A percentile compares a stretch with the other conserved stretches of the same genome.
Conservation (phyloP, 2,797 vertebrate species). For the Thamnophis elegans region DNA sequence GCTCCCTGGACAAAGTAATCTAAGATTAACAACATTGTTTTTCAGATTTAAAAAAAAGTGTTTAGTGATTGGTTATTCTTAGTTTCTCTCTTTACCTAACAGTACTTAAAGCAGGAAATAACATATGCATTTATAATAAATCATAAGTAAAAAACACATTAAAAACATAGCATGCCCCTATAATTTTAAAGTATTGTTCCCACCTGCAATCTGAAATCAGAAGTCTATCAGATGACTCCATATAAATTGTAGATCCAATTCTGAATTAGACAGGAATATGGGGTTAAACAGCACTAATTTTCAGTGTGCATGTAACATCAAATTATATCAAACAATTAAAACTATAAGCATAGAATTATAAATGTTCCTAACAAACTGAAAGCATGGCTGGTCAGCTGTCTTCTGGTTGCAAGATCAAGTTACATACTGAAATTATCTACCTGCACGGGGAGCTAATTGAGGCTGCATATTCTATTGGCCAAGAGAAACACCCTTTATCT, state of each 20-base stretch:
- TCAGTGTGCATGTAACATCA: background rate
- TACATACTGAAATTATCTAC: constrained; percentile 55
- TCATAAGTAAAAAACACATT: background rate
- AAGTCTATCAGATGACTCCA: background rate
- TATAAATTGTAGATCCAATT: background rate
- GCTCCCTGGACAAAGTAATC: background rate
- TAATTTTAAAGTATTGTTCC: constrained; percentile 12
- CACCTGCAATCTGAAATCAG: background rate
- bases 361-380: constrained; percentile 46
- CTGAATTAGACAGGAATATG: background rate
- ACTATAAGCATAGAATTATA: background rate
- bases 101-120: background rate
- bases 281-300: background rate
- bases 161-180: background rate
- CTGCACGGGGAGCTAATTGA: constrained; percentile 51
- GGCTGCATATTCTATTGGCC: constrained; percentile 55
- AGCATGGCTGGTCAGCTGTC: constrained; percentile 50
- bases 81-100: background rate
- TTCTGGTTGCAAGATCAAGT: constrained; percentile 48
- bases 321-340: background rate
- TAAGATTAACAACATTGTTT: background rate
- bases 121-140: background rate
- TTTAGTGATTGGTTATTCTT: background rate
- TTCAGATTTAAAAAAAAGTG: background rate
- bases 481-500: constrained; percentile 47